Base-by-base conservation (phyloP, 2,113 vertebrate genomes). In the Poeciliopsis occidentalis region DNA sequence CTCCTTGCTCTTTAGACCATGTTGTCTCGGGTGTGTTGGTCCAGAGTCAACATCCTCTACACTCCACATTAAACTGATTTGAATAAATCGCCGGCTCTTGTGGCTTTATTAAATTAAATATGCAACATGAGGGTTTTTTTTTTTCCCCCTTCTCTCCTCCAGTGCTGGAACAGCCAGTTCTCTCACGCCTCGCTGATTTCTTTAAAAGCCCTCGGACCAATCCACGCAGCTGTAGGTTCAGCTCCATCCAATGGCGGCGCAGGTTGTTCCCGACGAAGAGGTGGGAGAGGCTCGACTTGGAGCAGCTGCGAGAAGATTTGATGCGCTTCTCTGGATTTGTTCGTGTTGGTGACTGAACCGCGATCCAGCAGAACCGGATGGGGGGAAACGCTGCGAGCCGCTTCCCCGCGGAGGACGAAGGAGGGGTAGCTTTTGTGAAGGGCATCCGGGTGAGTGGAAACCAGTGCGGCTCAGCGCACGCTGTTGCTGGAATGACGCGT, bases 381-480 rank as follows among this genome's bases (percentile, higher is more conserved):
- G 93, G 92, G 34, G 93, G 92, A 34, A 94, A 91, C 88, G 64
- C 82, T 68, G 82, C 82, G 72, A 92, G 91, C 78, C 90, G 89
- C 69, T 60, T 90, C 64, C 29, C 89, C 3, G 41, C 26, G 6
- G 92, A 90, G 34, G 87, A 90, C 12, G 85, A 83, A 60, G 73
- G 67, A 27, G 78, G 87, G 64, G 51, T 94, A 1, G 80, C 69
- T 67, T 90, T 94, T 82, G 83, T 94, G 85, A 92, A 93, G 89
- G 92, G 93, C 89, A 93, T 94, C 67, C 79, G 91, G 91, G 94
- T 94, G 85, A 94, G 93, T 92, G n/a, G 31, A 34, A 12, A n/a
- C 10, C 24, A n/a, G 2, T 37, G 34, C 34, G 11, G 11, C 34
- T 19, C 44, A 4, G 2, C 1, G 44, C 44, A 47, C 44, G 13